Base-by-base conservation (phyloP, 2,888 invertebrate genomes). In the Drosophila siamana region DNA sequence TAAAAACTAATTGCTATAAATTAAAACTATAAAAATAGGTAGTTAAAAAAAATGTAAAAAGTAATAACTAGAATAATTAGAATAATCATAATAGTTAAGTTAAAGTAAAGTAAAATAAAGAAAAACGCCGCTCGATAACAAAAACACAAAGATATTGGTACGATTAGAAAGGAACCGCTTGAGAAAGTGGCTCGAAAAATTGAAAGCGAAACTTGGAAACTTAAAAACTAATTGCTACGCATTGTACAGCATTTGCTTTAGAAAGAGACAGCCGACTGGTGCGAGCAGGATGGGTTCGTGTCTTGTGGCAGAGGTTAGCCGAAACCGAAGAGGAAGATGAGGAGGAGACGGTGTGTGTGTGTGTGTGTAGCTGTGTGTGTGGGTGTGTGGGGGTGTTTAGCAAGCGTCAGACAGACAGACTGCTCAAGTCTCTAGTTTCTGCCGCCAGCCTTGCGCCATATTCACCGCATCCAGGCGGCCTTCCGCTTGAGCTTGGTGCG, bases 401-500 rank as follows among this genome's bases (percentile, higher is more conserved):
- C 36, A 7, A 38, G 36, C 36, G 7, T 28, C 51, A 26, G 57
- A 48, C 55, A 51, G 47, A 55, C 54, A 41, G 52, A 16, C 30
- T 36, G 16, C 30, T n/a, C n/a, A n/a, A 28, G 2, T 2, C 59
- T 43, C 59, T 51, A 56, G 4, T 22, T 44, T 15, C 74, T 68
- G 68, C 56, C 64, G 54, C 77, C 77, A 68, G 81, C 83, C 50
- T 68, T 74, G 11, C 76, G 76, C 88, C 84, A 80, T 43, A 78
- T 86, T 91, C 90, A 92, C 89, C 92, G 92, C 83, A 91, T 89
- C 88, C 91, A 92, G n/a, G 91, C 76, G 8, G 91, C 83, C 68
- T 92, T 92, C 19, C 92, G 89, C 70, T 92, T 92, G 47, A 92
- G 90, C 79, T 92, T 92, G 59, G 91, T 91, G 24, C 92, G 91